A percentile compares a stretch with the other conserved stretches of the same genome.
phyloP scores from a whole-genome alignment of 2,888 invertebrate genomes.

The Megastigmus dorsalis region DNA sequence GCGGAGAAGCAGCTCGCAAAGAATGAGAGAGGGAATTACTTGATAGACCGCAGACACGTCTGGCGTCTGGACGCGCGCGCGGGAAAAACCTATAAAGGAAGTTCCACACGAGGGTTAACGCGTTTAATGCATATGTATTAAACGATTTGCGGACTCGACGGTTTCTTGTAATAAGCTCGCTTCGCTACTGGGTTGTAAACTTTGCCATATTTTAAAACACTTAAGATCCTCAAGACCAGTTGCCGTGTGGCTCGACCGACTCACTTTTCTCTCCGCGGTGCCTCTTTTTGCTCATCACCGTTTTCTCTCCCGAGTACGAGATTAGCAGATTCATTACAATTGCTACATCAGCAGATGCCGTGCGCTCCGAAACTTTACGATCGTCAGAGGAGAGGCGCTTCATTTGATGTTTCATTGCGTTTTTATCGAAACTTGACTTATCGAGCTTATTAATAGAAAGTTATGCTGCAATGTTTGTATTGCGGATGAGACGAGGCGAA shows the following conservation, averaged over 20 bases:
- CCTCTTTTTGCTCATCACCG: neutral
- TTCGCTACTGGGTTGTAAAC: neutral
- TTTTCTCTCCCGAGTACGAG: neutral
- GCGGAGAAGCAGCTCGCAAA: neutral
- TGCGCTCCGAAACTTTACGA: too few relatives aligned
- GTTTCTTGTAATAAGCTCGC: neutral
- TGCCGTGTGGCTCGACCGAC: neutral
- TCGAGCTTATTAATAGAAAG: too few relatives aligned
- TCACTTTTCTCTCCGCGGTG: too few relatives aligned
- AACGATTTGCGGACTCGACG: conserved; percentile 27
- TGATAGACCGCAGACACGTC: conserved; percentile 48
- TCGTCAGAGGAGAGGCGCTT: too few relatives aligned
- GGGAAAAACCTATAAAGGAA: conserved; percentile 42
- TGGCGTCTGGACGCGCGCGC: conserved; percentile 26
- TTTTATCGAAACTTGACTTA: too few relatives aligned
- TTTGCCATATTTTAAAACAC: conserved; percentile 28
- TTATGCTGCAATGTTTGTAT: too few relatives aligned
- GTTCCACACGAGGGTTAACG: conserved; percentile 16
- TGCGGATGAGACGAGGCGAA: too few relatives aligned
- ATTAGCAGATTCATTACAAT: neutral
- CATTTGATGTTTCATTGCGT: too few relatives aligned
- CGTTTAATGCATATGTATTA: conserved; percentile 44
- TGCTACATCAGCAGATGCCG: neutral
- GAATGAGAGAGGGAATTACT: conserved; percentile 2
- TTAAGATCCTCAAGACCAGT: conserved; percentile 9